Conservation (phyloP, 1,140 invertebrate species). For the Acromyrmex charruanus region DNA sequence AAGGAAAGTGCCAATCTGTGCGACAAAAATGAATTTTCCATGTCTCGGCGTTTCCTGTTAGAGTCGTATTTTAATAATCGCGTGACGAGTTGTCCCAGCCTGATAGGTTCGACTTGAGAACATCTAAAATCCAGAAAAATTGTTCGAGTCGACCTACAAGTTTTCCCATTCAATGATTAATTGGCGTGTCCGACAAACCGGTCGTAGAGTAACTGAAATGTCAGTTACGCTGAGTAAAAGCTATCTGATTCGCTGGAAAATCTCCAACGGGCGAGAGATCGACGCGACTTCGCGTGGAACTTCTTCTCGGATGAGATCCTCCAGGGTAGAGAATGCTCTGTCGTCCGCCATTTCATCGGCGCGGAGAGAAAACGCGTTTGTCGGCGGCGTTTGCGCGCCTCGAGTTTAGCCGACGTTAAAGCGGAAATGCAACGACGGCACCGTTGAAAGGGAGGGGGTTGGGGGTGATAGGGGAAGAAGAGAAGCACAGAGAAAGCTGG, state of each 20-base stretch:
- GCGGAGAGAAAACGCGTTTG: constrained; percentile 74
- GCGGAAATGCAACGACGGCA: constrained; percentile 69
- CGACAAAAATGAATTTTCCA: constrained; percentile 1
- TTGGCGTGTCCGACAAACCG: not conserved
- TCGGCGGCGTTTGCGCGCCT: constrained; percentile 78
- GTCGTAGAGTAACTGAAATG: not conserved
- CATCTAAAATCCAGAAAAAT: not conserved
- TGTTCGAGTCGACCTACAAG: not conserved
- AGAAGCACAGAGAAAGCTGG: constrained; percentile 45
- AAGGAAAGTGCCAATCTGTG: not conserved
- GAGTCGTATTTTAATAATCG: not conserved
- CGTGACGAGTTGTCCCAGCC: not conserved
- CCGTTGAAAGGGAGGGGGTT: not conserved
- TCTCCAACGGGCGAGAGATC: not conserved
- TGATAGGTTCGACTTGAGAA: not conserved
- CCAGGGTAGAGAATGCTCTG: constrained; percentile 73
- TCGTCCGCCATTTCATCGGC: constrained; percentile 82
- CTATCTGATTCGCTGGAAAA: not conserved
- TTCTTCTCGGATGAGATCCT: constrained; percentile 14
- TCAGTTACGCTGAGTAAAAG: not conserved
- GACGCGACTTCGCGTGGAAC: not conserved
- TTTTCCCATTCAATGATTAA: not conserved
- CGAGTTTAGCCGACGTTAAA: constrained; percentile 77
- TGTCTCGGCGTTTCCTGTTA: not conserved
- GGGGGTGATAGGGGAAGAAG: constrained; percentile 11